phyloP scores from a whole-genome alignment of 2,113 vertebrate genomes.

The Dissostichus mawsoni region DNA sequence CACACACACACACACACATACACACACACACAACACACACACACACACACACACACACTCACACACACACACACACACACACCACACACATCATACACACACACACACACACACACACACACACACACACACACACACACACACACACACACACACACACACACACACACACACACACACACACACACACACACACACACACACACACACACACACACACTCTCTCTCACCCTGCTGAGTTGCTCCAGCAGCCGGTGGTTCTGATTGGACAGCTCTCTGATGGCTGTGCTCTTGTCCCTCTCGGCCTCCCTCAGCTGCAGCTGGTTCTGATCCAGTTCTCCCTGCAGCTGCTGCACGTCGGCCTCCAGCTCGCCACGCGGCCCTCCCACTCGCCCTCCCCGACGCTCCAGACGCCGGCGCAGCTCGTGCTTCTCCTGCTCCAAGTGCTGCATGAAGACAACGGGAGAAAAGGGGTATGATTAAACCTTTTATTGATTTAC shows the following conservation, averaged over 20 bases:
- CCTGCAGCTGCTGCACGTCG: conserved; percentile 94
- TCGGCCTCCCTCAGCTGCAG: conserved; percentile 92
- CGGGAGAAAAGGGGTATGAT: conserved; percentile 1
- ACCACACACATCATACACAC: too few species aligned
- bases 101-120: too few species aligned
- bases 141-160: too few species aligned
- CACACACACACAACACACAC: too few species aligned
- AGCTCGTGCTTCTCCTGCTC: conserved; percentile 98
- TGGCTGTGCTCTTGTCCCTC: conserved; percentile 90
- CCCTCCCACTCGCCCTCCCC: conserved; percentile 98
- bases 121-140: too few species aligned
- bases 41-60: too few species aligned
- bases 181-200: too few species aligned
- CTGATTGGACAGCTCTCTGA: conserved; percentile 96
- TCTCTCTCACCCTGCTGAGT: conserved; percentile 85
- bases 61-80: too few species aligned
- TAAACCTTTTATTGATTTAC: background rate
- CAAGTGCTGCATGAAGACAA: conserved; percentile 85
- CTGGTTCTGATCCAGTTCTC: conserved; percentile 93
- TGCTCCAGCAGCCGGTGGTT: conserved; percentile 98
- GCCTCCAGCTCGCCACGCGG: conserved; percentile 96
- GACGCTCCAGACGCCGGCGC: conserved; percentile 91
- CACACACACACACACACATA: too few species aligned
- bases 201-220: too few species aligned
- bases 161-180: too few species aligned